Conservation (phyloP, 2,113 vertebrate genomes). For the Hydrolagus affinis region DNA sequence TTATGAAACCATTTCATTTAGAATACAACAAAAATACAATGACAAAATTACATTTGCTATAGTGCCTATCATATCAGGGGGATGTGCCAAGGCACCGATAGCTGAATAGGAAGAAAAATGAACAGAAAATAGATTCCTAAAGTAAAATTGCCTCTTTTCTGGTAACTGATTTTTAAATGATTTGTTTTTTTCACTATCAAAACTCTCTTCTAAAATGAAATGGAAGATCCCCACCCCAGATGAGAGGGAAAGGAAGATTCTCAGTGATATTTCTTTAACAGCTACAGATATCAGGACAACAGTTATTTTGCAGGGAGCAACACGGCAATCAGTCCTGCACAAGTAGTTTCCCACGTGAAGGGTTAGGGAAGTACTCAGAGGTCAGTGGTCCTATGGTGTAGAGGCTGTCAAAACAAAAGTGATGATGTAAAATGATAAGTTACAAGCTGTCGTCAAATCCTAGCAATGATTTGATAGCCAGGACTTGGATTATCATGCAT, state of each 20-base stretch:
- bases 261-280: constrained; percentile 49
- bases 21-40: too few species aligned
- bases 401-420: constrained; percentile 47
- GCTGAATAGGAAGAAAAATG: neutral
- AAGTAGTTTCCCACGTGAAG: constrained; percentile 52
- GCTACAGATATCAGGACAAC: constrained; percentile 52
- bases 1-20: too few species aligned
- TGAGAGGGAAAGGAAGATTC: neutral
- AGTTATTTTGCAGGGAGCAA: constrained; percentile 65
- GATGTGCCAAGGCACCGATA: neutral
- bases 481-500: constrained; percentile 47
- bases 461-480: constrained; percentile 54
- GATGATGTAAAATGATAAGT: constrained; percentile 54
- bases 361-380: constrained; percentile 51
- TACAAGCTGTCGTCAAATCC: constrained; percentile 57
- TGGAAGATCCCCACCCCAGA: neutral
- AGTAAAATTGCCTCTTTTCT: neutral
- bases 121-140: neutral
- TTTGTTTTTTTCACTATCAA: neutral
- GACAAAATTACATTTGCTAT: too few species aligned
- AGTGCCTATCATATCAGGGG: neutral
- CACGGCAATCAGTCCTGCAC: constrained; percentile 43
- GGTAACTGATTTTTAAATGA: neutral
- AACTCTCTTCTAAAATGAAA: neutral
- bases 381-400: constrained; percentile 52